phyloP scores from a whole-genome alignment of 2,888 invertebrate genomes.

The Diaperis boleti region DNA sequence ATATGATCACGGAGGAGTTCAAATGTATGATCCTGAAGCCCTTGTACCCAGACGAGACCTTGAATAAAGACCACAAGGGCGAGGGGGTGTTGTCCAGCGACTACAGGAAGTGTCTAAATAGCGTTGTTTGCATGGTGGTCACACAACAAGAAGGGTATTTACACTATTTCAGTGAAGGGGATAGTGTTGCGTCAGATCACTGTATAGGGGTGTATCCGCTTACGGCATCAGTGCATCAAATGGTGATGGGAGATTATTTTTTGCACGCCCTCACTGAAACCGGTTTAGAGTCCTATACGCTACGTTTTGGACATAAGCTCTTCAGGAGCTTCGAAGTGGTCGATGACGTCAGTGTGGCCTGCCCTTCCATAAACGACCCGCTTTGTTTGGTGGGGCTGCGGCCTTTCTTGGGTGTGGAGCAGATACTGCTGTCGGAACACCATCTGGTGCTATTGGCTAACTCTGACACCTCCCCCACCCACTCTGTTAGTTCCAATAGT shows the following conservation, averaged over 20 bases:
- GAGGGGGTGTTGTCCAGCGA: slow-evolving; percentile 65
- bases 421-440: slow-evolving; percentile 67
- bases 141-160: slow-evolving; percentile 79
- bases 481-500: slow-evolving; percentile 63
- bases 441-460: slow-evolving; percentile 71
- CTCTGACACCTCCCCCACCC: slow-evolving; percentile 70
- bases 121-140: slow-evolving; percentile 74
- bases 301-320: slow-evolving; percentile 74
- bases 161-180: slow-evolving; percentile 74
- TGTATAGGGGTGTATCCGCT: slow-evolving; percentile 78
- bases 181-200: slow-evolving; percentile 60
- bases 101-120: slow-evolving; percentile 70
- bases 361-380: slow-evolving; percentile 72
- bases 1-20: slow-evolving; percentile 68
- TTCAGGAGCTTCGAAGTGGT: slow-evolving; percentile 67
- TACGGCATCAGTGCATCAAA: slow-evolving; percentile 76
- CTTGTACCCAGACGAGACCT: slow-evolving; percentile 61
- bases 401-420: slow-evolving; percentile 75
- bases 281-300: slow-evolving; percentile 82
- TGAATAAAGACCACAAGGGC: slow-evolving; percentile 47
- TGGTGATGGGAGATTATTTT: slow-evolving; percentile 76
- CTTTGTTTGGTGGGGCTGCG: slow-evolving; percentile 77
- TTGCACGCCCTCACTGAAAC: slow-evolving; percentile 82
- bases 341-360: slow-evolving; percentile 66
- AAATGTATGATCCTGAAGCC: slow-evolving; percentile 69